Evolutionary conservation across 2,113 vertebrate species (phyloP).

Genomic region (Cephalopterus ornatus): DNA sequence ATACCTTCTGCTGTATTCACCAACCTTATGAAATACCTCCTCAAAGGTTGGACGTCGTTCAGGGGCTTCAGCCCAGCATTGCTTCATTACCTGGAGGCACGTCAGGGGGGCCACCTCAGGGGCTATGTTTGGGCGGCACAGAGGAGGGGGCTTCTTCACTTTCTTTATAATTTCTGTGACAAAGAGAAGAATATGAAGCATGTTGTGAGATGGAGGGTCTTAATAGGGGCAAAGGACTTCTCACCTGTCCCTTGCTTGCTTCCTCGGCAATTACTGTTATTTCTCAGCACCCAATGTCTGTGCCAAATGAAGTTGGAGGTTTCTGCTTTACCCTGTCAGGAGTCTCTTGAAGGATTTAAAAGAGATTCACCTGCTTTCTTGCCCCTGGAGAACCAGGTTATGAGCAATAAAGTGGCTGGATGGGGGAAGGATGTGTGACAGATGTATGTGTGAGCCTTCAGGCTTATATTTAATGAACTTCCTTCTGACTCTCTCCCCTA

Average conservation of each 20-base stretch:
- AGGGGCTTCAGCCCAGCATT: conserved; percentile 88
- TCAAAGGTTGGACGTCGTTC: conserved; percentile 85
- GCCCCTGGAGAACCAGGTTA: not conserved
- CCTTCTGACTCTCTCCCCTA: not conserved
- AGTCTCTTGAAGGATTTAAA: not conserved
- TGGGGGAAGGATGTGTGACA: not conserved
- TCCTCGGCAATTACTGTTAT: not conserved
- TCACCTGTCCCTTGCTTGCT: not conserved
- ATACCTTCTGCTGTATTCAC: not conserved
- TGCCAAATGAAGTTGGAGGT: not conserved
- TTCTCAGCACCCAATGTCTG: not conserved
- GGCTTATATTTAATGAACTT: not conserved
- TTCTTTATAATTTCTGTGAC: conserved; percentile 87
- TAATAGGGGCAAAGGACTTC: not conserved
- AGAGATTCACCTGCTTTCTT: not conserved
- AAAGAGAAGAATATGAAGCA: not conserved
- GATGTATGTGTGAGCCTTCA: not conserved
- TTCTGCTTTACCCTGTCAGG: not conserved
- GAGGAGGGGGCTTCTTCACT: conserved; percentile 86
- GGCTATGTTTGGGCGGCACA: conserved; percentile 85
- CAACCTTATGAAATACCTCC: conserved; percentile 89
- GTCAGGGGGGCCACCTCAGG: conserved; percentile 85
- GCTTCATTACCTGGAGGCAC: conserved; percentile 93
- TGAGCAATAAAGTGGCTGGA: not conserved
- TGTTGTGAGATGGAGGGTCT: not conserved